Percentiles rank a stretch among this genome's conserved stretches.
These are phyloP conservation scores for Sciurus niger DNA, from an alignment of 2,113 vertebrate species.

Conservation along the genomic window DNA sequence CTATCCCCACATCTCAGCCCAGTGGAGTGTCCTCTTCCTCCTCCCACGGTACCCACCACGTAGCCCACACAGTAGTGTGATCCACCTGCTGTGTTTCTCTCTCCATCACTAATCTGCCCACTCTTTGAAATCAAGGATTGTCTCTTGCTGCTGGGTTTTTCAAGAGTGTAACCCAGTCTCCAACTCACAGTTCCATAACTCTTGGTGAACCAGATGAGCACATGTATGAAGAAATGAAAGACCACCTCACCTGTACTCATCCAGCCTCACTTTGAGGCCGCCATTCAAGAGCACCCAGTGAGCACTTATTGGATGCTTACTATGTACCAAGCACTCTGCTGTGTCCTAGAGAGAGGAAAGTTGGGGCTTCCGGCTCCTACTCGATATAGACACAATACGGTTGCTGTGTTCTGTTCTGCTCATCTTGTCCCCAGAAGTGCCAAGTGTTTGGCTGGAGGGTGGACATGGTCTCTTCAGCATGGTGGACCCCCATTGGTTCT, in stretches of 20 bases:
- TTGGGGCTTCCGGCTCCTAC: neutral
- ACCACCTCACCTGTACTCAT: neutral
- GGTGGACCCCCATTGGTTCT: neutral
- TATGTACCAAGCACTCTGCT: neutral
- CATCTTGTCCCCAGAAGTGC: fast-evolving
- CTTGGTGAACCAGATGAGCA: neutral
- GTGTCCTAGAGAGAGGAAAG: neutral
- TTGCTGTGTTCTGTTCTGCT: neutral
- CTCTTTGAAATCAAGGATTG: neutral
- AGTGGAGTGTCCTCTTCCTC: neutral
- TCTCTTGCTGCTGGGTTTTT: neutral
- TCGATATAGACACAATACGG: too few species aligned
- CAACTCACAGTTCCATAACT: neutral
- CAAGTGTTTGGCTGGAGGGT: neutral
- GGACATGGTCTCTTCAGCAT: neutral
- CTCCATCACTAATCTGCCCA: neutral
- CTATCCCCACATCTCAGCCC: neutral
- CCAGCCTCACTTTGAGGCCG: too few species aligned
- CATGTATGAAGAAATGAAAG: neutral
- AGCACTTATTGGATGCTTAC: neutral
- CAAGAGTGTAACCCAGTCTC: neutral
- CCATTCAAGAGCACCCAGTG: neutral
- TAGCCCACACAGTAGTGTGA: neutral
- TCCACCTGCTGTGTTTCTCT: neutral
- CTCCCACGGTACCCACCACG: neutral